These are phyloP conservation scores for Sorex maritimensis DNA, from an alignment of 2,797 vertebrate genomes.

Conservation along the genomic window DNA sequence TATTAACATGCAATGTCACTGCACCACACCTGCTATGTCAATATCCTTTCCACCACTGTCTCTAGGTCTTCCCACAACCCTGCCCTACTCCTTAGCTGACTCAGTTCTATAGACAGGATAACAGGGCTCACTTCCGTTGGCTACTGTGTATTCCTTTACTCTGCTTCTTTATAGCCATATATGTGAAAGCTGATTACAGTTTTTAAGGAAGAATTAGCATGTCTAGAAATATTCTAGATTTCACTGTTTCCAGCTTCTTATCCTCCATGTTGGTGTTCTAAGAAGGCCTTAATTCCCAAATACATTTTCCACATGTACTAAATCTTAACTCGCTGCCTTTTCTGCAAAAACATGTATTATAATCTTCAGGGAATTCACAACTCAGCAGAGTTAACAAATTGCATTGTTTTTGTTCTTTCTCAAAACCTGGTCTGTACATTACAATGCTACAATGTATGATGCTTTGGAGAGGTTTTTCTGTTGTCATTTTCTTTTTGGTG, in stretches of 20 bases:
- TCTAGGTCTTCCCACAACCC: too few species aligned
- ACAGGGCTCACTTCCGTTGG: too few species aligned
- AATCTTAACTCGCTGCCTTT: conserved; percentile 50
- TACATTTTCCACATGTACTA: conserved; percentile 49
- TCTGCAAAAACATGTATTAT: conserved; percentile 47
- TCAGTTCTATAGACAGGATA: too few species aligned
- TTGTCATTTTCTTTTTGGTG: too few species aligned
- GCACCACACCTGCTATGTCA: too few species aligned
- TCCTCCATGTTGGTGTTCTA: not conserved
- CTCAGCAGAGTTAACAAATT: not conserved
- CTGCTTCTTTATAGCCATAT: not conserved
- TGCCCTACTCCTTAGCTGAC: too few species aligned
- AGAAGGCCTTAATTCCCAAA: conserved; percentile 59
- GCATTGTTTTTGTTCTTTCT: conserved; percentile 22
- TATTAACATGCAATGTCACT: too few species aligned
- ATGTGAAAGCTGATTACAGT: not conserved
- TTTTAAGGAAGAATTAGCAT: conserved; percentile 38
- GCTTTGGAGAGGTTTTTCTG: too few species aligned
- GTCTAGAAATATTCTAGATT: conserved; percentile 15
- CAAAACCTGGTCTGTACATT: not conserved
- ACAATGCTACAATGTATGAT: not conserved
- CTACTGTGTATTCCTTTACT: too few species aligned
- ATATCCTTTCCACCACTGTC: too few species aligned
- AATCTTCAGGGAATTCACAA: conserved; percentile 49
- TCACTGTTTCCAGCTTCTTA: not conserved